Evolutionary conservation across 2,888 invertebrate genomes (phyloP).

Genomic region (Hoplodrina ambigua): DNA sequence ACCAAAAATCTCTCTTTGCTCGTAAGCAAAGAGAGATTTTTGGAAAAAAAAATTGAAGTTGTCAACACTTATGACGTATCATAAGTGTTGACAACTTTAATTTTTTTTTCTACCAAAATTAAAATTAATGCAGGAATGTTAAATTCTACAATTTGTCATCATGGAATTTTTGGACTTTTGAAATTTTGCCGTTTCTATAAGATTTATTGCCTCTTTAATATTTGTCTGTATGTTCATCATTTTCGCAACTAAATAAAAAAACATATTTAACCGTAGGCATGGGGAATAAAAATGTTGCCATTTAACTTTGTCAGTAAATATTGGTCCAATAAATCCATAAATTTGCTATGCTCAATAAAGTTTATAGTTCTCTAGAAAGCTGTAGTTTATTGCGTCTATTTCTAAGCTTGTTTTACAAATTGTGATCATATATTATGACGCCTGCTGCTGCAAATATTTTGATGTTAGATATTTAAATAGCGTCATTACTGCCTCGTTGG

Average conservation of each 20-base stretch:
- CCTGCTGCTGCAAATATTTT: constrained; percentile 44
- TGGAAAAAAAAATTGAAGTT: background rate
- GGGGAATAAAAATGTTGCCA: constrained; percentile 24
- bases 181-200: constrained; percentile 4
- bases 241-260: constrained; percentile 15
- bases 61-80: background rate
- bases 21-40: no score
- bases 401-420: constrained; percentile 57
- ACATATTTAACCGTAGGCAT: background rate
- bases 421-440: constrained; percentile 43
- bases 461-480: constrained; percentile 26
- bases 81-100: background rate
- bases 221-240: constrained; percentile 5
- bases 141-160: constrained; percentile 29
- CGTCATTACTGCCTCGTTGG: background rate
- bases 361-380: constrained; percentile 39
- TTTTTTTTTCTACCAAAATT: background rate
- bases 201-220: constrained; percentile 30
- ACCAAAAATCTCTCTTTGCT: constrained; percentile 5
- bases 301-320: constrained; percentile 37
- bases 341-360: constrained; percentile 41
- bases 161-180: background rate
- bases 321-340: constrained; percentile 46
- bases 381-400: constrained; percentile 53
- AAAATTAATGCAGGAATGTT: constrained; percentile 14